Evolutionary conservation across 2,888 invertebrate species (phyloP), one percentile per base, ranked within the genome.

Genomic region (Ennomos quercinarius): DNA sequence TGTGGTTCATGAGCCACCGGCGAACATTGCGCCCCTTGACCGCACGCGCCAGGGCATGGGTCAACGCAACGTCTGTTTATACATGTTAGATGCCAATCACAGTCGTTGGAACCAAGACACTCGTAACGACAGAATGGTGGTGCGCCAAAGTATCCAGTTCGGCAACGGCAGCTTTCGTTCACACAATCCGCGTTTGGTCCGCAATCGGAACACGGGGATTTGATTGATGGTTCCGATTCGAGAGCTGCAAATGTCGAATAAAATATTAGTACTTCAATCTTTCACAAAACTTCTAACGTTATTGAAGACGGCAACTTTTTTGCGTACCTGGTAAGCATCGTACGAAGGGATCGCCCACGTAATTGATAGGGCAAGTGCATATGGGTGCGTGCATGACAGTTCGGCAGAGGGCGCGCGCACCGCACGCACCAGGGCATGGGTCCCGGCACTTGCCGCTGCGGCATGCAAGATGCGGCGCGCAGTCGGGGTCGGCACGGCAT

Each of bases 351-450:
- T 97, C 95, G 34, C 97, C 97, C 43, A 94, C 93, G 78, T 94
- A 95, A 65, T 94, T 94, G 45, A 86, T 73, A 36, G 94, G 93
- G 72, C 97, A 97, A 34, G 94, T 93, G 81, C 98, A 98, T 66
- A 95, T 94, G n/a, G 97, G 96, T 45, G 95, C 93, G 76, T 97
- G 97, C 67, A 95, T 94, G 27, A 95, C 94, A 10, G 96, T 95
- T 72, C 94, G 94, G 73, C 97, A 97, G 65, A 94, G 84, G 1
- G 96, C 96, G 77, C 95, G 95, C 47, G 94, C 91, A 12, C 97
- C 97, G 75, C 97, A 97, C 48, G 95, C 94, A 48, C 96, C 97
- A 10, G 95, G 95, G 72, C 97, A 96, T 37, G 96, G 96, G 77
- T 96, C 95, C 59, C 92, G 91, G 74, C 96, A 96, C 71, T 95